phyloP scores from a whole-genome alignment of 2,797 vertebrate species.

The Orestias chungarensis region DNA sequence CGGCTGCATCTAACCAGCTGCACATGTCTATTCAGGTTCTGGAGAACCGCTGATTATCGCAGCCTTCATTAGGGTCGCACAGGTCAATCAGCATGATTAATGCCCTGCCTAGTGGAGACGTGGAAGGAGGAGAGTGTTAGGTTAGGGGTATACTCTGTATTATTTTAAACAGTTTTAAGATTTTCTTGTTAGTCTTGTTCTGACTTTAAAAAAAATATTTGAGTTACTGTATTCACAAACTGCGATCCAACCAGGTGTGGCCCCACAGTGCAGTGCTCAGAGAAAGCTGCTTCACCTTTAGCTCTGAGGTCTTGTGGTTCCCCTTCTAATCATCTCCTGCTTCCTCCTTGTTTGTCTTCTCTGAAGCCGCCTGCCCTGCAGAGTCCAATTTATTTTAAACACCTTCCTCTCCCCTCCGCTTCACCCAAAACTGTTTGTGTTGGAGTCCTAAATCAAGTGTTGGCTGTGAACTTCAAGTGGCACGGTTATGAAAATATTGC shows the following conservation, averaged over 20 bases:
- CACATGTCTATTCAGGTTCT: conserved; percentile 71
- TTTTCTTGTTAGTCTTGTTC: conserved; percentile 16
- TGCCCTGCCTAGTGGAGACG: conserved; percentile 13
- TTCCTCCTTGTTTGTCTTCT: conserved; percentile 72
- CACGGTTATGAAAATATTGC: conserved; percentile 85
- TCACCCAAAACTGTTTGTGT: conserved; percentile 79
- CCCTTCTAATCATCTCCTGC: conserved; percentile 68
- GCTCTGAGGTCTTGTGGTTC: conserved; percentile 51
- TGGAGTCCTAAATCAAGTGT: conserved; percentile 81
- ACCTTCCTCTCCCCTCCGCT: conserved; percentile 48
- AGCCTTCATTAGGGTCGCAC: conserved; percentile 53
- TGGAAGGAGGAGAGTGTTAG: not conserved
- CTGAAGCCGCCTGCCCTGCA: conserved; percentile 51
- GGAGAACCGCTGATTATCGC: conserved; percentile 60
- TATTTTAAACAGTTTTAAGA: conserved; percentile 16
- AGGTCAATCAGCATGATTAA: conserved; percentile 63
- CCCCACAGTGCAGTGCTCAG: conserved; percentile 29
- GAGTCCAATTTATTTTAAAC: conserved; percentile 77
- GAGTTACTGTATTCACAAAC: conserved; percentile 21
- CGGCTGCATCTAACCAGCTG: conserved; percentile 73
- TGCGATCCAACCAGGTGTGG: conserved; percentile 40
- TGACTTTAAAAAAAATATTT: conserved; percentile 27
- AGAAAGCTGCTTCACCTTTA: conserved; percentile 68
- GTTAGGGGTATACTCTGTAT: not conserved
- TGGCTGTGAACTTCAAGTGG: conserved; percentile 77